Base-by-base conservation (phyloP, 2,888 invertebrate species). In the Apantesis nais region DNA sequence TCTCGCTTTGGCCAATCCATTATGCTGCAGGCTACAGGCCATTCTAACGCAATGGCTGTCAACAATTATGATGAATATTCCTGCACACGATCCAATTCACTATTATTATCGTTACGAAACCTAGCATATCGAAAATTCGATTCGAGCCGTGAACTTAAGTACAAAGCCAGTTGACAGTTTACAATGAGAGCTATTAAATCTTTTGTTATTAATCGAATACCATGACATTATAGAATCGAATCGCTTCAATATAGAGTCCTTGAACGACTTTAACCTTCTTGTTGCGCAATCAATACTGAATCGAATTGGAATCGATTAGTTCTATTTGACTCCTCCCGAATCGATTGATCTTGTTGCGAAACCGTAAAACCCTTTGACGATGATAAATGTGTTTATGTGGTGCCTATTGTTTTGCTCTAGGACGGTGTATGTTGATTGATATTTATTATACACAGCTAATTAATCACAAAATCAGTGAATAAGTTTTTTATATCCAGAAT, bases 181-280 rank as follows among this genome's bases (percentile, higher is more conserved):
- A 86, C 88, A 89, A 88, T 88, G 85, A 80, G 83, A 79, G 78
- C 85, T 83, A 89, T 89, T 88, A 88, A 88, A 87, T 87, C 85
- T 85, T 85, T 86, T 86, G 83, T 86, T 85, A 86, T 87, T 88
- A 88, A 88, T 89, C 84, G 85, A 88, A 82, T 83, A 82, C 84
- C 83, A 84, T 86, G 86, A 87, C 87, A 85, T 81, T 81, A 81
- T 78, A 80, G 79, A 80, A 80, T 78, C 80, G 86, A 88, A 87
- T 88, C 86, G 85, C 85, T 85, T 85, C 86, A 88, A 85, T 87
- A 82, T 79, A 78, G 80, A 87, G 88, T 90, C 93, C 93, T 93
- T 94, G 93, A 92, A 90, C 90, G 87, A 82, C 78, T 90, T 92
- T 91, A 92, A 89, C 89, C 89, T 85, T 78, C 78, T 83, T 75